phyloP scores from a whole-genome alignment of 2,797 vertebrate genomes.

The Crenichthys baileyi region DNA sequence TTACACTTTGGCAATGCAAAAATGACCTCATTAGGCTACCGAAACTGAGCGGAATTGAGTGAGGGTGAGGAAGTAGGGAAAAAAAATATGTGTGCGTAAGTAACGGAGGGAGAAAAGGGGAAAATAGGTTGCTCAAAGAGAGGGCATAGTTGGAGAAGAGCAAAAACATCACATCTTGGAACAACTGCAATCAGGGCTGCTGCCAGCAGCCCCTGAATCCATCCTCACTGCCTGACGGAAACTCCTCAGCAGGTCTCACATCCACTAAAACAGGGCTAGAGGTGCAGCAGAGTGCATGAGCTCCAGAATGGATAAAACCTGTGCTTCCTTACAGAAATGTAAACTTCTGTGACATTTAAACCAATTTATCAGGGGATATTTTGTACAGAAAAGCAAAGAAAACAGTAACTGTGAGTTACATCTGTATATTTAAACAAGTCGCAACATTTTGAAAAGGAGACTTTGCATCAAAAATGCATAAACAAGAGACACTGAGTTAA shows the following conservation, averaged over 20 bases:
- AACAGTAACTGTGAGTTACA: background rate
- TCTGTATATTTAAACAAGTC: background rate
- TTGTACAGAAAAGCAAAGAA: background rate
- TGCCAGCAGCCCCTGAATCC: conserved; percentile 64
- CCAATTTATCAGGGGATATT: conserved; percentile 1
- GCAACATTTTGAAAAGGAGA: background rate
- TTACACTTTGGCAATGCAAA: conserved; percentile 62
- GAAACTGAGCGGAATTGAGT: conserved; percentile 48
- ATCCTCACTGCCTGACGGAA: conserved; percentile 56
- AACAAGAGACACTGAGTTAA: background rate
- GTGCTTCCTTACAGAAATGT: conserved; percentile 1
- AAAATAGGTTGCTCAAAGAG: conserved; percentile 47
- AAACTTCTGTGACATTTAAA: conserved; percentile 12
- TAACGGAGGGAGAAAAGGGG: conserved; percentile 35
- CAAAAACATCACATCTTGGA: conserved; percentile 60
- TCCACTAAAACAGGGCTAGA: conserved; percentile 39
- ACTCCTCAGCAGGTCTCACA: conserved; percentile 63
- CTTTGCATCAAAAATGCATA: background rate
- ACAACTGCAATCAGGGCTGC: conserved; percentile 70
- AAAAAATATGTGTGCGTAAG: conserved; percentile 20
- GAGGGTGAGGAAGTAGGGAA: conserved; percentile 4
- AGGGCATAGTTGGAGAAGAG: conserved; percentile 57
- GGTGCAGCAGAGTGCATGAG: conserved; percentile 12
- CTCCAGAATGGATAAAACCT: conserved; percentile 8
- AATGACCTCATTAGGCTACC: conserved; percentile 60